phyloP scores from a whole-genome alignment of 2,113 vertebrate genomes.

The Tachuris rubrigastra region DNA sequence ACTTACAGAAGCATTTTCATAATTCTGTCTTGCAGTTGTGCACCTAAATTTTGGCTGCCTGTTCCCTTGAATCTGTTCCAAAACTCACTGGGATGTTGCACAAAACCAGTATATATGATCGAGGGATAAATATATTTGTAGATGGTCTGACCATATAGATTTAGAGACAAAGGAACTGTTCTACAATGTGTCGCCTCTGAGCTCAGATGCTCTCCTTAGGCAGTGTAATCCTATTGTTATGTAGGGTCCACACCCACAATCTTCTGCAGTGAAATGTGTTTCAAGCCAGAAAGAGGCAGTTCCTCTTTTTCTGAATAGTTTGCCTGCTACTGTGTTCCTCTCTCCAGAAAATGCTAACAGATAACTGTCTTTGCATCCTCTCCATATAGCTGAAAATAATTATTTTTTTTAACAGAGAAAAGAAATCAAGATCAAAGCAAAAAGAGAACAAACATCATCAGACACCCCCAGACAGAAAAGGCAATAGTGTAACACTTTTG shows the following conservation, averaged over 20 bases:
- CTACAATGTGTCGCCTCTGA: not conserved
- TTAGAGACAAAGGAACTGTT: not conserved
- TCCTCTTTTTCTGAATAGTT: not conserved
- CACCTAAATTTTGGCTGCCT: not conserved
- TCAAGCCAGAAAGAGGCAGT: not conserved
- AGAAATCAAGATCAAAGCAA: not conserved
- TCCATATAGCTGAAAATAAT: not conserved
- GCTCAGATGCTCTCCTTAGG: not conserved
- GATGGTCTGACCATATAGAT: not conserved
- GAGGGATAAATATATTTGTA: not conserved
- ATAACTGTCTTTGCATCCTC: not conserved
- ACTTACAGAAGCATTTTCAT: not conserved
- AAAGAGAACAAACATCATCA: not conserved
- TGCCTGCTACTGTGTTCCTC: not conserved
- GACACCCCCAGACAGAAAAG: not conserved
- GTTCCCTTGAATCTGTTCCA: not conserved
- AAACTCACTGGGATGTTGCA: not conserved
- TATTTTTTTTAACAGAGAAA: not conserved
- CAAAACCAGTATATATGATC: rapidly evolving
- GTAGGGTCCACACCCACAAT: not conserved
- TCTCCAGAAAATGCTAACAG: not conserved
- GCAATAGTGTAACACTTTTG: not conserved
- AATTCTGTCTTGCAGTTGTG: not conserved
- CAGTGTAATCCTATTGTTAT: not conserved
- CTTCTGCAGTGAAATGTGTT: not conserved